Evolutionary conservation across 1,140 invertebrate species (phyloP), one percentile per base, ranked within the genome.

Genomic region (Platyura marginata): DNA sequence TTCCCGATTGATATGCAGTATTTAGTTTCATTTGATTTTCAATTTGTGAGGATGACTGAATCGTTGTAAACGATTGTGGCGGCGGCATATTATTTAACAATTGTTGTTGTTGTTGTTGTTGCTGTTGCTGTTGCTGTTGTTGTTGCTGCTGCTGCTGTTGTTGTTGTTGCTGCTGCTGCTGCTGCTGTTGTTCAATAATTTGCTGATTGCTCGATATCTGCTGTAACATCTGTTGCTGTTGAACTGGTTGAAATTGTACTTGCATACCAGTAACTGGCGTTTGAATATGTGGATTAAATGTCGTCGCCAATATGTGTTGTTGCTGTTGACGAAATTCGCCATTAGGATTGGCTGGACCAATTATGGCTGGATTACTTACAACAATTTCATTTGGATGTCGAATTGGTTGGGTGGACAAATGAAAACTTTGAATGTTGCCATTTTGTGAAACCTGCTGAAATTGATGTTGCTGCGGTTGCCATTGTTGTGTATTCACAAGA

Each of bases 401-500:
- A 21, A 13, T 40, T 40, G 38, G 20, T 23, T 13, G 16, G 2
- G 33, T 37, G 6, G 39, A 16, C 8, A 43, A 29, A 36, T 43
- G 42, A 15, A 43, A 16, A 35, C 15, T 36, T 23, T 43, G 42
- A 21, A 43, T 35, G 6, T 10, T 41, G 4, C 22, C 22, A 23
- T 37, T 36, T 33, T 35, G 35, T 23, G 32, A 8, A 6, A 42
- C 22, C 15, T 42, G 41, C 16, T 42, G 41, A 16, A 43, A 13
- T 37, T 20, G 42, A 15, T 20, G 21, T 40, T 8, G 13, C 2
- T 19, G 15, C 40, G 37, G 42, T 13, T 34, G 33, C 19, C 20
- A 32, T 23, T 34, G 19, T 25, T 34, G 35, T 8, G 43, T 25
- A 44, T 44, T 44, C 9, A 44, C 25, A 5, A 44, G 19, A 40